Base-by-base conservation (phyloP, 2,797 vertebrate species). In the Danio aesculapii region DNA sequence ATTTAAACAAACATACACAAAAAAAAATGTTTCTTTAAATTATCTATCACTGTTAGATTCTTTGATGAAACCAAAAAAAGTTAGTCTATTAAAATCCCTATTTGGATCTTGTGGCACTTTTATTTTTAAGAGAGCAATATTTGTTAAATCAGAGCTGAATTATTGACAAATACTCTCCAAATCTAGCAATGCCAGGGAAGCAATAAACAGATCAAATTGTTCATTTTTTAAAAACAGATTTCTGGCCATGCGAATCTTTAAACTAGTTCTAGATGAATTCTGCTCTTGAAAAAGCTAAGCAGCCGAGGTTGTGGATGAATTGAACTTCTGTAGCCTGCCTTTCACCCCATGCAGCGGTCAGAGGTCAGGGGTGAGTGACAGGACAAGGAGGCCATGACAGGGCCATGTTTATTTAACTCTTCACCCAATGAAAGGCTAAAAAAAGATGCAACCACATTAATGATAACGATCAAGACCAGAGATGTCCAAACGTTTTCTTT, bases 321-420 rank as follows among this genome's bases (percentile, higher is more conserved):
- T 79, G 21, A 79, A 59, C 46, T 61, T 67, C 66, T 68, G 52
- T 75, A 79, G 61, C 83, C 79, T 80, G 68, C 63, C 14, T 62
- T 80, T 86, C 58, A 86, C 82, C 83, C 12, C 3, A 71, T 8
- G 52, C 39, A 21, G n/a, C 39, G 84, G 85, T 88, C 82, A 85
- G 30, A 86, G 85, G 83, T 82, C 76, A 80, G 77, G 81, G 87
- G 86, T 84, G 79, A 84, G 75, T 80, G 74, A 73, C 79, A 79
- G 88, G 88, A 83, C 87, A 88, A 83, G 73, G 52, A 68, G 82
- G 70, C 47, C 72, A 62, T 62, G 72, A 49, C 11, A 81, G 78
- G 73, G 74, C 69, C 68, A 71, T 86, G 86, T 86, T 87, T 88
- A 80, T 79, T 86, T 81, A 87, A 85, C 83, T 79, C 77, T 47